Conservation (phyloP, 1,140 invertebrate species). For the Cydia splendana region DNA sequence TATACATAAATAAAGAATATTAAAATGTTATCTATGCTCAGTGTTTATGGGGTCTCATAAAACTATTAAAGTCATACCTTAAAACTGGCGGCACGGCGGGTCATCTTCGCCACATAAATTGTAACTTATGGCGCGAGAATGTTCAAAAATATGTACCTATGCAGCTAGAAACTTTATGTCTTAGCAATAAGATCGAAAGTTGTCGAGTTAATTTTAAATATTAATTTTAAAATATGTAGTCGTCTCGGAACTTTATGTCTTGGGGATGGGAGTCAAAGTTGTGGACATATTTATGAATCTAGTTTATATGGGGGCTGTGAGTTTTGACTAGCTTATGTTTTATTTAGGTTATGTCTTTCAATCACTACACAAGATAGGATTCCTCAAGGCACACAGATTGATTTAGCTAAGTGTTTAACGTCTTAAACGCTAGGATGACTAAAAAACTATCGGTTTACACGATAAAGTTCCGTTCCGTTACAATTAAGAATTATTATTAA, state of each 20-base stretch:
- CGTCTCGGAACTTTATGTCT: neutral
- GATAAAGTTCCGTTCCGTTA: too few species aligned
- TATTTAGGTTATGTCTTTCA: neutral
- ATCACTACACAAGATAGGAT: too few species aligned
- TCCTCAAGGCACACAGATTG: too few species aligned
- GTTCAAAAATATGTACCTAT: neutral
- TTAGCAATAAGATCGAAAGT: neutral
- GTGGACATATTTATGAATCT: neutral
- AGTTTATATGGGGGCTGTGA: neutral
- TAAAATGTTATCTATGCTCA: neutral
- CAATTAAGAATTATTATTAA: too few species aligned
- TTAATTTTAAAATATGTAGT: neutral
- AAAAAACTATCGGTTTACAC: too few species aligned
- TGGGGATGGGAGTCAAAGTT: neutral
- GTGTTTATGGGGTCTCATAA: slow-evolving; percentile 18
- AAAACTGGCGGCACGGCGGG: slow-evolving; percentile 1
- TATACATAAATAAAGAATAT: neutral
- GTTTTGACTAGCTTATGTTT: neutral
- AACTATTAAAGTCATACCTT: slow-evolving; percentile 25
- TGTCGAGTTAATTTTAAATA: neutral
- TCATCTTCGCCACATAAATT: slow-evolving; percentile 30
- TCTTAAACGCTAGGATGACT: too few species aligned
- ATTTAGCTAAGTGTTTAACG: too few species aligned
- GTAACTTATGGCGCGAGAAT: neutral
- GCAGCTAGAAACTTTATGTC: neutral